Conservation (phyloP, 2,888 invertebrate species). For the Priocnemis perturbator region DNA sequence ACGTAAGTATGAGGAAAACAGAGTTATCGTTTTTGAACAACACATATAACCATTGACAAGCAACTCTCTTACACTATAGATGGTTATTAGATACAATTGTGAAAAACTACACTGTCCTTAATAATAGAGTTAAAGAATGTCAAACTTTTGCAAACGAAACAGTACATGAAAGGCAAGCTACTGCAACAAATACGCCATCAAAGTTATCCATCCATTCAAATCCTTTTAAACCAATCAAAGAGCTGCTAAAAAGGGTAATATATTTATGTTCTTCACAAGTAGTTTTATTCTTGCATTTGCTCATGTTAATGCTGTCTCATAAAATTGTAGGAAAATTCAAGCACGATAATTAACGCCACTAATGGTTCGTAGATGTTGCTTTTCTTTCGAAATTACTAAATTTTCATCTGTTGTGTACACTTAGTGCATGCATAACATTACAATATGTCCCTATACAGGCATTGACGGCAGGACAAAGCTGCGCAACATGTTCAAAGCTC, state of each 20-base stretch:
- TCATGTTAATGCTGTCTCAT: constrained; percentile 1
- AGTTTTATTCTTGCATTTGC: constrained; percentile 17
- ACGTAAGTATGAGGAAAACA: constrained; percentile 55
- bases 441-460: too few relatives aligned
- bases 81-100: constrained; percentile 69
- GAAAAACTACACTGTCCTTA: constrained; percentile 63
- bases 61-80: constrained; percentile 40
- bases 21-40: not conserved
- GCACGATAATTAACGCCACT: too few relatives aligned
- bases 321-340: not conserved
- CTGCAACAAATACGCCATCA: constrained; percentile 58
- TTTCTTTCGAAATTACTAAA: too few relatives aligned
- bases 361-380: constrained; percentile 54
- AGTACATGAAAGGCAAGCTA: constrained; percentile 39
- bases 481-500: constrained; percentile 29
- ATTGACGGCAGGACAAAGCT: not conserved
- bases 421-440: too few relatives aligned
- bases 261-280: not conserved
- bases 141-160: constrained; percentile 44
- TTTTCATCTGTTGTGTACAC: too few relatives aligned
- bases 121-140: constrained; percentile 60
- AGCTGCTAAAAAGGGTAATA: constrained; percentile 53
- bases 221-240: constrained; percentile 65
- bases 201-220: constrained; percentile 63
- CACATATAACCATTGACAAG: too few relatives aligned